phyloP scores from a whole-genome alignment of 1,140 invertebrate species.

The Psilanteris sp. region DNA sequence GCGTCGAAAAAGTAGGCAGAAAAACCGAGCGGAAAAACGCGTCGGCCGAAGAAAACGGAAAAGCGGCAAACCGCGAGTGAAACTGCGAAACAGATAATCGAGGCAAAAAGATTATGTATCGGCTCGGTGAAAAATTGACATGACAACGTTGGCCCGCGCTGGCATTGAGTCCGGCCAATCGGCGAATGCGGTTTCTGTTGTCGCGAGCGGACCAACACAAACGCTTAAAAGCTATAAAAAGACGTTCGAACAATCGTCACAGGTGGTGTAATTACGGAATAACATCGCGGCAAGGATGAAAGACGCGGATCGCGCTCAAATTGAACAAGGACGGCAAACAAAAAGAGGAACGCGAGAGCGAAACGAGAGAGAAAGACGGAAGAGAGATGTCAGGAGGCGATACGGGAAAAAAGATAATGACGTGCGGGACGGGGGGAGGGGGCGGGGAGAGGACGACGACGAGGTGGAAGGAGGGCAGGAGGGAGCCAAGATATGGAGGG shows the following conservation, averaged over 20 bases:
- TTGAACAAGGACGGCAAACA: constrained; percentile 12
- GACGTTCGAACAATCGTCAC: constrained; percentile 51
- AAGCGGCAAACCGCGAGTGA: too few species aligned
- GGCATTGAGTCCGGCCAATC: constrained; percentile 44
- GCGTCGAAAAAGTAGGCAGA: too few species aligned
- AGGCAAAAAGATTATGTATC: too few species aligned
- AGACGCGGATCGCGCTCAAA: constrained; percentile 15
- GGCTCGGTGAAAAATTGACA: constrained; percentile 19
- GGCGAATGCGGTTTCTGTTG: constrained; percentile 22
- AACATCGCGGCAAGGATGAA: constrained; percentile 46
- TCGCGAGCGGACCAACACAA: constrained; percentile 9
- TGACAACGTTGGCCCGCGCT: constrained; percentile 23
- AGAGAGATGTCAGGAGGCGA: constrained; percentile 42
- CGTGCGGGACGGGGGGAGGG: neutral
- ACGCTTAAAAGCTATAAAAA: constrained; percentile 57
- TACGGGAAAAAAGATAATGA: constrained; percentile 53
- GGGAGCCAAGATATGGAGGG: too few species aligned
- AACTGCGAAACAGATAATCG: too few species aligned
- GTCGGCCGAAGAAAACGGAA: too few species aligned
- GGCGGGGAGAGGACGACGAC: neutral
- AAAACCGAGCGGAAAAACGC: too few species aligned
- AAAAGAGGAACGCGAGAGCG: constrained; percentile 12
- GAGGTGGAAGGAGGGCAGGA: constrained; percentile 2
- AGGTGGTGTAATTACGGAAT: constrained; percentile 57
- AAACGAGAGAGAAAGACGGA: constrained; percentile 16